Conservation (phyloP, 2,113 vertebrate species). For the Rhea americana region DNA sequence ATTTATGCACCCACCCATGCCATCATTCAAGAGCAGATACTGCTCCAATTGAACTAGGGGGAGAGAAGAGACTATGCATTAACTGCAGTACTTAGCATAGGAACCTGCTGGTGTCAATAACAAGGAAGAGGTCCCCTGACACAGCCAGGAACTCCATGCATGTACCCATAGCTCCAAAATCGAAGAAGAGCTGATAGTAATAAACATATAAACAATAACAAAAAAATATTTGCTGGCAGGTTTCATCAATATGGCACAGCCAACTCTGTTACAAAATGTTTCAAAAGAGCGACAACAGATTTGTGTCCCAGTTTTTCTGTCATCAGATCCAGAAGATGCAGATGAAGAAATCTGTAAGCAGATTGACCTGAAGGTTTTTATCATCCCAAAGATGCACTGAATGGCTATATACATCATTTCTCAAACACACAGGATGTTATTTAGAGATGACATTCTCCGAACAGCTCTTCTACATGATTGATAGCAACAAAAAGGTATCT, state of each 20-base stretch:
- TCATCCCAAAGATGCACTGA: constrained; percentile 16
- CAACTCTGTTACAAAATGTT: not conserved
- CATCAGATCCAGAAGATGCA: not conserved
- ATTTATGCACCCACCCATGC: not conserved
- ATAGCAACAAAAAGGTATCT: not conserved
- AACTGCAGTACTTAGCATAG: not conserved
- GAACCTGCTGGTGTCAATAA: not conserved
- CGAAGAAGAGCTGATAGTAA: not conserved
- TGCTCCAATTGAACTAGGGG: not conserved
- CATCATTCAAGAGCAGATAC: not conserved
- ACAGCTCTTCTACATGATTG: not conserved
- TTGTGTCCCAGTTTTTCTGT: not conserved
- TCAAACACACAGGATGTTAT: not conserved
- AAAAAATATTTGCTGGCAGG: not conserved
- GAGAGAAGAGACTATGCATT: not conserved
- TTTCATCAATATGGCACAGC: not conserved
- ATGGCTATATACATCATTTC: not conserved
- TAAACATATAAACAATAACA: not conserved
- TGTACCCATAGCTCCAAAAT: not conserved
- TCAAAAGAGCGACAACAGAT: not conserved
- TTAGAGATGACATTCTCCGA: constrained; percentile 13
- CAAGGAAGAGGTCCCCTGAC: not conserved
- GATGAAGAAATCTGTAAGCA: not conserved
- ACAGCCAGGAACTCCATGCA: not conserved
- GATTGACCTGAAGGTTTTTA: constrained; percentile 5